Evolutionary conservation across 1,140 invertebrate genomes (phyloP), one percentile per base, ranked within the genome.

Genomic region (Drosophila repleta): DNA sequence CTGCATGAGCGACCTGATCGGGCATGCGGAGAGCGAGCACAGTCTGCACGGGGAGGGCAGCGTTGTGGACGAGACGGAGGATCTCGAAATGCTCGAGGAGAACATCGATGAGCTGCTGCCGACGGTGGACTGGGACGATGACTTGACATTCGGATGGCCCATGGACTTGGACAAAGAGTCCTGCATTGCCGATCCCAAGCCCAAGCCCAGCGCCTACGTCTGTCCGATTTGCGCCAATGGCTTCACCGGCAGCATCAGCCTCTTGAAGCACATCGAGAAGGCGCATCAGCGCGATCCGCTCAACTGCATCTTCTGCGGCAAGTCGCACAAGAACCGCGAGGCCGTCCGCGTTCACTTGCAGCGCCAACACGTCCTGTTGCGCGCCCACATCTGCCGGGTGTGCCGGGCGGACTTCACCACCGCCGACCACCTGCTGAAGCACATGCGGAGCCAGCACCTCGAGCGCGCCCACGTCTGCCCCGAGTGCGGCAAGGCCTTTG

Each of bases 31-130:
- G 15, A 21, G 48, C 24, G 83, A 72, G 7, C 82, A 85, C 51
- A 46, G 57, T 24, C 45, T 87, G 15, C 26, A 63, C 11, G 17
- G 39, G 29, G 70, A 66, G 26, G 71, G 13, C 10, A 85, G 81
- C 49, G 45, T 68, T 21, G 60, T 78, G 3, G 83, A 82, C 15
- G 82, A 87, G 3, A 87, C 79, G 0, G 83, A 87, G 35, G 68
- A 87, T 15, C 39, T 87, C 21, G 82, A 87, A 51, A 87, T 87
- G 82, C 62, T 87, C 1, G 82, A 87, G 41, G 82, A 87, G 71
- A 88, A 88, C 35, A 87, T 87, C 26, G 82, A 87, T 4, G 83
- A 87, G 18, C 35, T 87, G 6, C 26, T 85, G 48, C 82, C 83
- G 8, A 78, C 61, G 8, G 45, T 82, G 2, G 83, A 87, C 32